Conservation (phyloP, 2,888 invertebrate genomes). For the Drosophila austrosaltans region DNA sequence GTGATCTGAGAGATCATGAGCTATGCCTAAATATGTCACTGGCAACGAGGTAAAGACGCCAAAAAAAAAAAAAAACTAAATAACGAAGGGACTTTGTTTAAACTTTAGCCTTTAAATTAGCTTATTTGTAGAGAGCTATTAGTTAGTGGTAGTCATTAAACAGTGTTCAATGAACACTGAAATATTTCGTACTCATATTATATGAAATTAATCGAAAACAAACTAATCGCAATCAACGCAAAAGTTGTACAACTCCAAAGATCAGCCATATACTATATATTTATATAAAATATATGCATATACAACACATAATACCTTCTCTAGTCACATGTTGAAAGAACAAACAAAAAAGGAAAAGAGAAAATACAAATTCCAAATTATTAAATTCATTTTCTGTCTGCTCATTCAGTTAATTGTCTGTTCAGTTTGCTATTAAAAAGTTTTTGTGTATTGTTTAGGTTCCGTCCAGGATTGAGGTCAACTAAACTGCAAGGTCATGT, state of each 20-base stretch:
- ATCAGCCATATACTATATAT: constrained; percentile 24
- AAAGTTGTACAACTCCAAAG: constrained; percentile 46
- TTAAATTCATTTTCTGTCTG: constrained; percentile 18
- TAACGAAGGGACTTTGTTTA: constrained; percentile 26
- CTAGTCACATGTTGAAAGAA: constrained; percentile 32
- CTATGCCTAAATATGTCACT: constrained; percentile 90
- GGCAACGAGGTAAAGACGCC: constrained; percentile 70
- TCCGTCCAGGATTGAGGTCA: constrained; percentile 61
- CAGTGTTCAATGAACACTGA: constrained; percentile 9
- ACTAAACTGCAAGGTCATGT: constrained; percentile 20
- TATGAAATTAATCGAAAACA: constrained; percentile 38
- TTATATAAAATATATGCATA: not conserved
- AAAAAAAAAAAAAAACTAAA: constrained; percentile 51
- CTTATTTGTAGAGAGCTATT: constrained; percentile 45
- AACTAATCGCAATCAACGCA: constrained; percentile 57
- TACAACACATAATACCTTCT: constrained; percentile 12
- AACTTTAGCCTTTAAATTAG: constrained; percentile 25
- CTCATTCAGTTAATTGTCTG: constrained; percentile 33
- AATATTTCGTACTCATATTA: constrained; percentile 27
- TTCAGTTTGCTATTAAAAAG: constrained; percentile 34
- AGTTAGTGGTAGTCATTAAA: constrained; percentile 38
- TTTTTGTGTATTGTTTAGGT: constrained; percentile 55
- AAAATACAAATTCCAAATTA: constrained; percentile 14
- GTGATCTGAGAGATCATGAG: constrained; percentile 92
- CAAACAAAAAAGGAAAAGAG: not conserved